Evolutionary conservation across 2,113 vertebrate species (phyloP).

Genomic region (Rhegmatorhina hoffmannsi): DNA sequence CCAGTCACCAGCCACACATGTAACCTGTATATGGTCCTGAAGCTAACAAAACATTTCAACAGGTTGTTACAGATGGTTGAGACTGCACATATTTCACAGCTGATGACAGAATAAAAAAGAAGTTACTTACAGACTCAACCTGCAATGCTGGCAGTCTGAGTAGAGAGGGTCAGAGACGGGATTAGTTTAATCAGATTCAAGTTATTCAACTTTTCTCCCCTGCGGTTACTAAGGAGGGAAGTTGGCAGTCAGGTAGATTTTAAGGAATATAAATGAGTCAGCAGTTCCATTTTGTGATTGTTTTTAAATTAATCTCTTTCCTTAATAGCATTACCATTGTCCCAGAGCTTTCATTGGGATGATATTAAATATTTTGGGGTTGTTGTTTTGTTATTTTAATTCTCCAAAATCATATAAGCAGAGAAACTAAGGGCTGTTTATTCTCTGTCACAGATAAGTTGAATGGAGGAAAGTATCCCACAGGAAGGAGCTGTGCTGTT

Average conservation of each 20-base stretch:
- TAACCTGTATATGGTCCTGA: not conserved
- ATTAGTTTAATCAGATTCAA: not conserved
- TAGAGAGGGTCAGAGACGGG: not conserved
- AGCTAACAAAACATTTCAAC: conserved; percentile 20
- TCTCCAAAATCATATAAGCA: not conserved
- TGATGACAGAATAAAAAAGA: conserved; percentile 15
- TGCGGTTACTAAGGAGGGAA: not conserved
- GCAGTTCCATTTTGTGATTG: not conserved
- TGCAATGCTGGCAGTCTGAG: not conserved
- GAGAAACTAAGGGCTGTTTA: not conserved
- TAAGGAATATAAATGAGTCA: not conserved
- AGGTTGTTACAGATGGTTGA: not conserved
- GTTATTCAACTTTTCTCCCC: conserved; percentile 12
- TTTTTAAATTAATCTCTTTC: not conserved
- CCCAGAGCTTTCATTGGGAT: not conserved
- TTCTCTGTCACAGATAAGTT: not conserved
- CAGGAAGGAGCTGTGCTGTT: not conserved
- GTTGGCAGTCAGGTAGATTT: not conserved
- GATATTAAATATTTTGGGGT: not conserved
- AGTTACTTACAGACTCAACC: not conserved
- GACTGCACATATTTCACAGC: conserved; percentile 8
- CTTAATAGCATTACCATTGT: not conserved
- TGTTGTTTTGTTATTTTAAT: not conserved
- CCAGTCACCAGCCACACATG: fast-evolving
- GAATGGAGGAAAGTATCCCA: not conserved